Conservation (phyloP, 1,140 invertebrate genomes). For the Drosophila elegans region DNA sequence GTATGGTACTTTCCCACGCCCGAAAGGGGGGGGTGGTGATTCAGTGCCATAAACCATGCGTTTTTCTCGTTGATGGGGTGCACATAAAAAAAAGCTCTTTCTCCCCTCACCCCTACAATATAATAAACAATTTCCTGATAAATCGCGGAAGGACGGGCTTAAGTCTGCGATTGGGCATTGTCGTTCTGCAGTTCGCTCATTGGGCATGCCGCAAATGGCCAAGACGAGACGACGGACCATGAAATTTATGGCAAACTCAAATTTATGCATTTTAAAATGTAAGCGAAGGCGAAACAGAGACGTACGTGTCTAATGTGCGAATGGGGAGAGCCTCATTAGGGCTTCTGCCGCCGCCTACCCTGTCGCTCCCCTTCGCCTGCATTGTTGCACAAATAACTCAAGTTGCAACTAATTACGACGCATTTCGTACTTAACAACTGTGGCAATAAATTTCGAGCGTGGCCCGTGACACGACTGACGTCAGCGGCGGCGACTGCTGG, state of each 20-base stretch:
- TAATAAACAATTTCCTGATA: constrained; percentile 83
- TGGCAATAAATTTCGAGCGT: constrained; percentile 79
- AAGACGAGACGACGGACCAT: constrained; percentile 34
- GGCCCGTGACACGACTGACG: constrained; percentile 75
- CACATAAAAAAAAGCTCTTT: constrained; percentile 69
- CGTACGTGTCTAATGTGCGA: constrained; percentile 82
- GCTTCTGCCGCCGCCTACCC: constrained; percentile 6
- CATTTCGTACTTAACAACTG: constrained; percentile 82
- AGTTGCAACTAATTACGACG: constrained; percentile 83
- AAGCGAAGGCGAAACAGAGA: constrained; percentile 51
- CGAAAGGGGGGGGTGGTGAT: constrained; percentile 22
- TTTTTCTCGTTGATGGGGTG: constrained; percentile 43
- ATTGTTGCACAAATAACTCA: constrained; percentile 83
- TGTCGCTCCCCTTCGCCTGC: constrained; percentile 27
- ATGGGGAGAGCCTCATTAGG: constrained; percentile 61
- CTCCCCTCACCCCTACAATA: constrained; percentile 50
- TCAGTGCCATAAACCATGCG: constrained; percentile 60
- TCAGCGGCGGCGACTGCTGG: constrained; percentile 54
- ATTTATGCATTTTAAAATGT: constrained; percentile 78
- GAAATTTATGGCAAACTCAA: constrained; percentile 72
- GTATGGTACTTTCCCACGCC: constrained; percentile 65
- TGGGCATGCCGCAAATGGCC: constrained; percentile 69
- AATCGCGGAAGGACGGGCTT: constrained; percentile 48
- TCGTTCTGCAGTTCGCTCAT: constrained; percentile 49
- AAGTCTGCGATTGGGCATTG: constrained; percentile 19